Percentiles rank a stretch among this genome's conserved stretches.
Conservation (phyloP, 2,113 vertebrate genomes). For the Ammodytes dubius region DNA sequence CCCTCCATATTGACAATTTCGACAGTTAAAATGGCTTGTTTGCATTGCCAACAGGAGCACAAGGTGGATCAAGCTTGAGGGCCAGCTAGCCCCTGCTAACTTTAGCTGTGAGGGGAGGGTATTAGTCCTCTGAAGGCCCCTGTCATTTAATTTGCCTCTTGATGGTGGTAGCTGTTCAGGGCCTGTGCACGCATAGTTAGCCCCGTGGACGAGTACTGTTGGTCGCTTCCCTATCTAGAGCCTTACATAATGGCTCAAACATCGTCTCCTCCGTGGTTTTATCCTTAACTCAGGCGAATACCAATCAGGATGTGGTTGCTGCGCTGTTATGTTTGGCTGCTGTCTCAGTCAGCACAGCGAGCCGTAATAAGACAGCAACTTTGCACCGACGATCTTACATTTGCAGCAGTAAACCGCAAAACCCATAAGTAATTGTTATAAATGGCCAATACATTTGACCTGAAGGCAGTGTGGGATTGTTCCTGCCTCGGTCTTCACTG, state of each 20-base stretch:
- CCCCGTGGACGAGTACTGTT: background rate
- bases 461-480: conserved; percentile 44
- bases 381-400: conserved; percentile 32
- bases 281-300: conserved; percentile 13
- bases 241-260: conserved; percentile 11
- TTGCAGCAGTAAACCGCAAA: conserved; percentile 39
- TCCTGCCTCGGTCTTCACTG: conserved; percentile 44
- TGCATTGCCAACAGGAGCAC: conserved; percentile 7
- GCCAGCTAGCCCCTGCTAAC: conserved; percentile 70
- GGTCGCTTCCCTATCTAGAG: conserved; percentile 3
- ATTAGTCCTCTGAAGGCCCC: conserved; percentile 76
- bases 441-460: conserved; percentile 45
- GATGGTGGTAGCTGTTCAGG: conserved; percentile 56
- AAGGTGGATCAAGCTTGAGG: conserved; percentile 26
- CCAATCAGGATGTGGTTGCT: conserved; percentile 14
- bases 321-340: conserved; percentile 16
- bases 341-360: conserved; percentile 19
- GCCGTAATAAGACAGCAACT: conserved; percentile 33
- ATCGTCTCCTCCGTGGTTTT: conserved; percentile 23
- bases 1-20: background rate
- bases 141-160: conserved; percentile 64
- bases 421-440: conserved; percentile 45
- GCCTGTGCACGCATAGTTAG: conserved; percentile 45
- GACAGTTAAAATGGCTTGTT: conserved; percentile 1
- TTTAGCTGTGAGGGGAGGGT: conserved; percentile 66